Conservation (phyloP, 2,113 vertebrate genomes). For the Syngnathus typhle region DNA sequence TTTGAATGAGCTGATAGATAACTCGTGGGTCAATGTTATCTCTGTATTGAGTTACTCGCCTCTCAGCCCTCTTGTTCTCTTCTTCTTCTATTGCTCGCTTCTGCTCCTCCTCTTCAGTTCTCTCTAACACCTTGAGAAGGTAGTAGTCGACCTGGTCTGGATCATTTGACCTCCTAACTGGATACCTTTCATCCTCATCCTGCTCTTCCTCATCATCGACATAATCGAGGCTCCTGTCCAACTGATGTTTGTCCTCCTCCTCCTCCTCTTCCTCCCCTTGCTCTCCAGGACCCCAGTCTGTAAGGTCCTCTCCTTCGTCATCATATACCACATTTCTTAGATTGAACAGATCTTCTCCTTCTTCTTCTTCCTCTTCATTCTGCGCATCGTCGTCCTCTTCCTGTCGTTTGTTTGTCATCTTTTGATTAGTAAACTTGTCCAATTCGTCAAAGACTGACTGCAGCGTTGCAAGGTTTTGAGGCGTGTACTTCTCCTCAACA, state of each 20-base stretch:
- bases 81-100: slow-evolving; percentile 60
- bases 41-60: slow-evolving; percentile 64
- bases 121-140: slow-evolving; percentile 80
- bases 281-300: slow-evolving; percentile 76
- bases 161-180: slow-evolving; percentile 76
- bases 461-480: slow-evolving; percentile 88
- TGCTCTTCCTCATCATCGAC: slow-evolving; percentile 50
- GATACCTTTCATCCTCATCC: slow-evolving; percentile 63
- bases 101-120: slow-evolving; percentile 63
- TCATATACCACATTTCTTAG: slow-evolving; percentile 81
- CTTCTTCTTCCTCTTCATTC: slow-evolving; percentile 55
- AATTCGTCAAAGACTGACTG: slow-evolving; percentile 93
- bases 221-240: slow-evolving; percentile 67
- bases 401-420: slow-evolving; percentile 41
- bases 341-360: slow-evolving; percentile 71
- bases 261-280: slow-evolving; percentile 77
- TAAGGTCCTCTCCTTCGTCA: slow-evolving; percentile 73
- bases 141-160: slow-evolving; percentile 83
- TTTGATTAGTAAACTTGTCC: slow-evolving; percentile 74
- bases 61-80: slow-evolving; percentile 63
- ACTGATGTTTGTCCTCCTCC: slow-evolving; percentile 72
- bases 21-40: slow-evolving; percentile 73
- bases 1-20: slow-evolving; percentile 81
- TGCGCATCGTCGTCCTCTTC: slow-evolving; percentile 33
- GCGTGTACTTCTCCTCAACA: slow-evolving; percentile 89